Evolutionary conservation across 2,113 vertebrate species (phyloP), one percentile per base, ranked within the genome.

Genomic region (Coptodon rendalli): DNA sequence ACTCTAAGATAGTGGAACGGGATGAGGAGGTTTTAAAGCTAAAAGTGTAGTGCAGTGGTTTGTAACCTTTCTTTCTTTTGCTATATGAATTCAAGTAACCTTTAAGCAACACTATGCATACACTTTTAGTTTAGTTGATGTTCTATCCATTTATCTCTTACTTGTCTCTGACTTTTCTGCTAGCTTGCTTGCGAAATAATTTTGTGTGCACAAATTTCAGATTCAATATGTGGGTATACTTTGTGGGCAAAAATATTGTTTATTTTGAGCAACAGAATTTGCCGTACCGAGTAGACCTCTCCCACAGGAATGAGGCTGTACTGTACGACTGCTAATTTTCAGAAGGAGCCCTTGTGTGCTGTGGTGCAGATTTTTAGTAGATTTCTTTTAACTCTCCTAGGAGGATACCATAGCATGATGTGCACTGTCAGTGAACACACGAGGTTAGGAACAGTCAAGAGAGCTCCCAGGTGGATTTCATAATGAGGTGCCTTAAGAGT

Each of bases 401-500:
- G 57, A 83, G 86, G 80, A 82, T n/a, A 57, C 68, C 40, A 9
- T 27, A 22, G 59, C 12, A 5, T 89, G 89, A 86, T 59, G 17
- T 76, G 31, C 10, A 52, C 3, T 84, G 87, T 85, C 87, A 88
- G 86, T 57, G 45, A 88, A 78, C 24, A 78, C 34, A 71, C 8
- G 11, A 57, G 52, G 82, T 86, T 63, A 81, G 71, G 80, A 89
- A 86, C 73, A 89, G 84, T 88, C 73, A 56, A 19, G 24, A 14
- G 9, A 6, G 43, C 83, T 93, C 90, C 92, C 92, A 87, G 10
- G 83, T 87, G 91, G 43, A 10, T 79, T 92, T 91, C 61, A 76
- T 94, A 93, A 95, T 92, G 94, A 95, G 92, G 90, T 81, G 91
- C 83, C 93, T 85, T 89, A 90, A 90, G 94, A 89, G 36, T 81